Conservation (phyloP, 2,797 vertebrate species). For the Taenioides sp. region DNA sequence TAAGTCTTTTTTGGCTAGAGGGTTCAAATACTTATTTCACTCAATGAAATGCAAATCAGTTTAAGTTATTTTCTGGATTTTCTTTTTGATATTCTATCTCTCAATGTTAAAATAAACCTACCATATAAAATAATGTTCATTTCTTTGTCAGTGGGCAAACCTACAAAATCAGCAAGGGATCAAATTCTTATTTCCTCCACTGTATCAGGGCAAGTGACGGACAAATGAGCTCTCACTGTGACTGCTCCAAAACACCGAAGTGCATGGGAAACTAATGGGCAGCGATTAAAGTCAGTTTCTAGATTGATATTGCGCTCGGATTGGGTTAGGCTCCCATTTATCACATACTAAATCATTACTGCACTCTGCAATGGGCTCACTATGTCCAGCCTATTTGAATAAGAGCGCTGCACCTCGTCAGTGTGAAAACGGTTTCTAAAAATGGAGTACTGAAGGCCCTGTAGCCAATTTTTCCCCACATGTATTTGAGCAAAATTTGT, state of each 20-base stretch:
- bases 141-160: too few species aligned
- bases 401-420: neutral
- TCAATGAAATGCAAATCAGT: too few species aligned
- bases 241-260: slow-evolving; percentile 65
- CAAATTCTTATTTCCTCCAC: too few species aligned
- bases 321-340: slow-evolving; percentile 62
- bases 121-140: too few species aligned
- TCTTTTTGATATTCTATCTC: too few species aligned
- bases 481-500: too few species aligned
- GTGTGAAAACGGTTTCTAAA: neutral
- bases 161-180: too few species aligned
- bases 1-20: too few species aligned
- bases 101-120: too few species aligned
- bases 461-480: neutral
- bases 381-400: neutral
- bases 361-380: neutral
- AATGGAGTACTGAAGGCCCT: neutral
- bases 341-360: slow-evolving; percentile 23
- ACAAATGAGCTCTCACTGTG: slow-evolving; percentile 43
- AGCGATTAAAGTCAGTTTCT: slow-evolving; percentile 70
- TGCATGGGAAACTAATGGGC: slow-evolving; percentile 58
- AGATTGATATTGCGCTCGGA: slow-evolving; percentile 71
- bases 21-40: too few species aligned
- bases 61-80: too few species aligned
- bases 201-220: slow-evolving; percentile 22